Evolutionary conservation across 2,888 invertebrate species (phyloP).

Genomic region (Caenorhabditis sp.): DNA sequence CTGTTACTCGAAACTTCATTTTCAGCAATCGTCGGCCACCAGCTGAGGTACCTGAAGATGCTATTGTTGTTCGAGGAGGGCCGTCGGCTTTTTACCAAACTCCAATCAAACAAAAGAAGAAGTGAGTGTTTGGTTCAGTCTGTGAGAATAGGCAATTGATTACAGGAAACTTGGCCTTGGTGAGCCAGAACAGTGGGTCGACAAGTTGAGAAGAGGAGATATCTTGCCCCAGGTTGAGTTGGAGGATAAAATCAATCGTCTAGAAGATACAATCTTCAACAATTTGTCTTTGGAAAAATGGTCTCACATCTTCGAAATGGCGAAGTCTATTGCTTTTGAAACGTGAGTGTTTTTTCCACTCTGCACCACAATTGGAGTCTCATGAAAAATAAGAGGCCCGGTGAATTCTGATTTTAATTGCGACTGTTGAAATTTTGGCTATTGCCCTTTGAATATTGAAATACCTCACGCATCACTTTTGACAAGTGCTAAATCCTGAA

Average conservation of each 20-base stretch:
- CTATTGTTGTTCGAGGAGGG: slow-evolving; percentile 79
- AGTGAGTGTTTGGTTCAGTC: slow-evolving; percentile 36
- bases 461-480: too few species aligned
- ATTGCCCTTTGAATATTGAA: too few species aligned
- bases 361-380: too few species aligned
- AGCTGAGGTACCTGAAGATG: slow-evolving; percentile 82
- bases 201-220: slow-evolving; percentile 79
- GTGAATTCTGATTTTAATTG: too few species aligned
- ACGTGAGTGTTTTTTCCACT: slow-evolving; percentile 57
- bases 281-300: slow-evolving; percentile 65
- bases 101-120: slow-evolving; percentile 60
- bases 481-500: too few species aligned
- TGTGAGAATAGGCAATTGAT: not conserved
- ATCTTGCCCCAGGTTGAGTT: slow-evolving; percentile 76
- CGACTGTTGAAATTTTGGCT: too few species aligned
- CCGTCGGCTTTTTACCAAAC: too few species aligned
- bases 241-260: slow-evolving; percentile 76
- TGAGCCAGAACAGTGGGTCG: slow-evolving; percentile 77
- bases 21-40: slow-evolving; percentile 82
- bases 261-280: slow-evolving; percentile 74
- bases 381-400: too few species aligned
- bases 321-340: slow-evolving; percentile 79
- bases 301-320: slow-evolving; percentile 75
- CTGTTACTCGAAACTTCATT: not conserved
- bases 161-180: slow-evolving; percentile 79